These are phyloP conservation scores for Antechinus flavipes DNA, from an alignment of 2,113 vertebrate genomes.

Conservation along the genomic window DNA sequence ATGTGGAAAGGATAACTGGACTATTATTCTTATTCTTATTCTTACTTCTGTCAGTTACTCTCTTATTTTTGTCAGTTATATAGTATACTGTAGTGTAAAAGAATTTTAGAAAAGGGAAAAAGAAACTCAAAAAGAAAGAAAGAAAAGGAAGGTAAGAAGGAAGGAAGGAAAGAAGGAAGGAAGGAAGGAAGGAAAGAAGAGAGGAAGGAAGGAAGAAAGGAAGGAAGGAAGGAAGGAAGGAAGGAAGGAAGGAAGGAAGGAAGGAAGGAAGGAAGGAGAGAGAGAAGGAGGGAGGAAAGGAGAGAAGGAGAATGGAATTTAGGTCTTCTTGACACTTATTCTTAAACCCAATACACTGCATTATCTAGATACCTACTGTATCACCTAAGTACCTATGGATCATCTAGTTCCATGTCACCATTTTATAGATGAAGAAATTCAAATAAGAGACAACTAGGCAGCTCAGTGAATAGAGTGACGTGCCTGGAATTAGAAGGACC, in stretches of 20 bases:
- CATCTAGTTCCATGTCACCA: not conserved
- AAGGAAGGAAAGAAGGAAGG: not conserved
- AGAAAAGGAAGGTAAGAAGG: not conserved
- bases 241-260: not conserved
- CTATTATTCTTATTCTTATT: not conserved
- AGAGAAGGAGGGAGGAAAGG: too few relatives aligned
- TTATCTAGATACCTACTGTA: not conserved
- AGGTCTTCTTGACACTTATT: too few relatives aligned
- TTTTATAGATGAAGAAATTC: slow-evolving; percentile 30
- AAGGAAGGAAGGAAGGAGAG: too few relatives aligned
- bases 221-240: not conserved
- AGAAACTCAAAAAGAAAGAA: not conserved
- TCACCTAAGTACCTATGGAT: not conserved
- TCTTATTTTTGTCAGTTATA: not conserved
- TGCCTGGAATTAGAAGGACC: not conserved
- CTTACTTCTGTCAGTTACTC: not conserved
- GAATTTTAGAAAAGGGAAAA: not conserved
- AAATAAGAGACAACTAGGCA: slow-evolving; percentile 1
- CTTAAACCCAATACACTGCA: not conserved
- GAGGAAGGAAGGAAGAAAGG: too few relatives aligned
- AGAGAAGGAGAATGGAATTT: not conserved
- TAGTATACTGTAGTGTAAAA: not conserved
- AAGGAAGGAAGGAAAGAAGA: too few relatives aligned
- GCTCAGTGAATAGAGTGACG: not conserved
- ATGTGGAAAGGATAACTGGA: not conserved